A percentile compares a stretch with the other conserved stretches of the same genome.
These are phyloP conservation scores for Cepaea nemoralis DNA, from an alignment of 1,140 invertebrate species.

Conservation along the genomic window DNA sequence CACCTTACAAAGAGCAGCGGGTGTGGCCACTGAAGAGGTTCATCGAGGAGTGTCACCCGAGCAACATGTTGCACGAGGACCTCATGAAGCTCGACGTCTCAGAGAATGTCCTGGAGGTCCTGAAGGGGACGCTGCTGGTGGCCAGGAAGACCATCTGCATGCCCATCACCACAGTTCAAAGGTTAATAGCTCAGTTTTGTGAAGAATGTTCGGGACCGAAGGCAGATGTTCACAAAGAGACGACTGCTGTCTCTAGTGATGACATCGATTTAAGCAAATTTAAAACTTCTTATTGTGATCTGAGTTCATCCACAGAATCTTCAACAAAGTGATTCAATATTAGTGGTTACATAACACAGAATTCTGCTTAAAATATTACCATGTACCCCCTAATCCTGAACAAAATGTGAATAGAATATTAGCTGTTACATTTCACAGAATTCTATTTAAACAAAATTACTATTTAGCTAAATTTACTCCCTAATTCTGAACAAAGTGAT, in stretches of 20 bases:
- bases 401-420: too few relatives aligned
- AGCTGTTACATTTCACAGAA: too few relatives aligned
- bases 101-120: not conserved
- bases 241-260: not conserved
- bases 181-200: slow-evolving; percentile 10
- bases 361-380: too few relatives aligned
- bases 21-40: slow-evolving; percentile 45
- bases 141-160: slow-evolving; percentile 14
- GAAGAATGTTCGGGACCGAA: not conserved
- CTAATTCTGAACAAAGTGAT: too few relatives aligned
- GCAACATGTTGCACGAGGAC: slow-evolving; percentile 41
- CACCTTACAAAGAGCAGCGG: slow-evolving; percentile 44
- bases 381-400: too few relatives aligned
- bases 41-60: slow-evolving; percentile 43
- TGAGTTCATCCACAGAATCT: too few relatives aligned
- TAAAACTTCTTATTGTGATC: not conserved
- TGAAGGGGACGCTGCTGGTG: slow-evolving; percentile 9
- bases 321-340: too few relatives aligned
- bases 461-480: too few relatives aligned
- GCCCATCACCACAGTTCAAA: slow-evolving; percentile 5
- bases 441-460: too few relatives aligned
- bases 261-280: not conserved
- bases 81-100: not conserved
- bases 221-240: not conserved
- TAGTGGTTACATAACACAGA: too few relatives aligned